phyloP scores from a whole-genome alignment of 2,888 invertebrate species.

The Rhingia campestris region DNA sequence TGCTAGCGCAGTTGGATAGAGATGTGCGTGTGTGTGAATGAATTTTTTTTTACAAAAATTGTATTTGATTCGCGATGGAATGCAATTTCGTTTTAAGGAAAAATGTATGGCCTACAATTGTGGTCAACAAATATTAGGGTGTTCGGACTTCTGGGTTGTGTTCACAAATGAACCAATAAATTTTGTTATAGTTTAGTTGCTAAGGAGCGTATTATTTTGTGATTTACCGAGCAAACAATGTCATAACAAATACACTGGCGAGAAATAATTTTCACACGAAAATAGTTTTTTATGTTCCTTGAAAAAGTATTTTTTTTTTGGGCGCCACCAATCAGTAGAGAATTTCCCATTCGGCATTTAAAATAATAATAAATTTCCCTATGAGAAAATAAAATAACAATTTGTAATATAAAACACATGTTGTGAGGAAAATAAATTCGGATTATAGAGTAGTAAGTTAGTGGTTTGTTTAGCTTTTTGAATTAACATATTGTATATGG shows the following conservation, averaged over 20 bases:
- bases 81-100: conserved; percentile 3
- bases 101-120: conserved; percentile 26
- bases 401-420: neutral
- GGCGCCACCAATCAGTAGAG: too few relatives aligned
- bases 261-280: neutral
- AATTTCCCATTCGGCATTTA: conserved; percentile 1
- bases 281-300: conserved; percentile 7
- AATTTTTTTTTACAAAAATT: conserved; percentile 26
- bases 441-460: too few relatives aligned
- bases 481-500: too few relatives aligned
- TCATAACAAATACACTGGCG: conserved; percentile 9
- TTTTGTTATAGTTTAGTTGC: conserved; percentile 9
- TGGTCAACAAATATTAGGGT: neutral
- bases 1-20: conserved; percentile 2
- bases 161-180: conserved; percentile 23
- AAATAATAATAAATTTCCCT: conserved; percentile 10
- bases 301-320: neutral
- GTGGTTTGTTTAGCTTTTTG: too few relatives aligned
- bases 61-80: neutral
- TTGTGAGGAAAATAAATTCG: too few relatives aligned
- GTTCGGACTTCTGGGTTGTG: neutral
- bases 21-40: neutral
- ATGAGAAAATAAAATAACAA: neutral
- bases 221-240: conserved; percentile 15
- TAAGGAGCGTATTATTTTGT: conserved; percentile 11